Base-by-base conservation (phyloP, 2,888 invertebrate species). In the Schizotus pectinicornis region DNA sequence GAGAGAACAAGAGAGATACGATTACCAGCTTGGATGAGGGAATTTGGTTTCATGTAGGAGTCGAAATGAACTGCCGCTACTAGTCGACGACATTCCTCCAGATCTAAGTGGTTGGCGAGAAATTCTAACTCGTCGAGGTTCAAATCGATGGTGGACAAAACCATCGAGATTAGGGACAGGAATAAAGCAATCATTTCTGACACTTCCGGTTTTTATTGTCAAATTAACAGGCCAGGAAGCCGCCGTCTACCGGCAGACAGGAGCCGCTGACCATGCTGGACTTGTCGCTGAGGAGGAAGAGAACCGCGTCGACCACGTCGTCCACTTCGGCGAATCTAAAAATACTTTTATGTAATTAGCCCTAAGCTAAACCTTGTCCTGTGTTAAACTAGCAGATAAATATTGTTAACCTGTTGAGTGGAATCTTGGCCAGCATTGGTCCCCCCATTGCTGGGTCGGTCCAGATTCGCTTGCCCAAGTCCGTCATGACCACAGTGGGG, bases 401-500 rank as follows among this genome's bases (percentile, higher is more conserved):
- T n/a, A n/a, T n/a, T n/a, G n/a, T n/a, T 42, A 55, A 68, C 67
- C 68, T 64, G 14, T 62, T 52, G 12, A 95, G 76, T 0, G 95
- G 95, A 76, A 95, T 95, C 78, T 88, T 89, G 1, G 83, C 83
- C 42, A 91, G 73, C 85, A 95, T 85, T 0, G 81, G 82, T 1
- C 81, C 81, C 0, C 88, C 84, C 73, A 89, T 91, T 0, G 75
- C 80, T 0, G 91, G 88, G 66, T 92, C 89, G 9, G 86, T 83
- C 95, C 95, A 97, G 31, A 86, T 88, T n/a, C 82, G 79, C 58
- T 84, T 84, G 0, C 94, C 94, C 88, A 96, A 87, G 46, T 88
- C 90, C 0, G 96, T 96, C 82, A 94, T 81, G 7, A 94, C 89
- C 0, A 93, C 94, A 0, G 95, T 95, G 0, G 96, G 96, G 78